Base-by-base conservation (phyloP, 2,113 vertebrate species). In the Perca fluviatilis region DNA sequence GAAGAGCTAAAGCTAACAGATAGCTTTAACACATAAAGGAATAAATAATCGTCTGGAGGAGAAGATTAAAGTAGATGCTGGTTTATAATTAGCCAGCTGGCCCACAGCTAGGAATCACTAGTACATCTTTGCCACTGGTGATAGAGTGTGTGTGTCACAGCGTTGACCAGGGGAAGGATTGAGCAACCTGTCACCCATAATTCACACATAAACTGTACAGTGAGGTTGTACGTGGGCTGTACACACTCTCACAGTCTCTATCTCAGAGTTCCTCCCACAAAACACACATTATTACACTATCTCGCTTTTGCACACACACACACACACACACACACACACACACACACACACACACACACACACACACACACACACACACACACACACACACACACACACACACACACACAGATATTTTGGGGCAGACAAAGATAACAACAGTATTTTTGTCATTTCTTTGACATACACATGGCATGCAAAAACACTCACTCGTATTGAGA, bases 111-210 rank as follows among this genome's bases (percentile, higher is more conserved):
- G 86, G 77, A 80, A 84, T 91, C 88, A 89, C 86, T 86, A 90
- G 85, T 93, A 92, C 81, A 89, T 93, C 92, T 94, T 83, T 94
- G 90, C 89, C 91, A 94, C 81, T 65, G 70, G 81, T 94, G 93
- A 94, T 92, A 40, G 70, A 93, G 80, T 87, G 80, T 68, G 82
- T 43, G 88, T 89, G 91, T 93, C 91, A 83, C 49, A 51, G 80
- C 74, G 79, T 84, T 83, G 91, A 91, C 84, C 54, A 51, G 68
- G 75, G 75, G 74, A 88, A 85, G 85, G 81, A 90, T 79, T 47
- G 89, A 87, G 56, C 85, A 92, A 93, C 82, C 88, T 89, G 90
- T 90, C 93, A 93, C 36, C 89, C 83, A 92, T 94, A 88, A 89
- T 79, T 94, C 91, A 93, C 65, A 82, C 67, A 74, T 60, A 88